Evolutionary conservation across 2,113 vertebrate genomes (phyloP).

Genomic region (Cryptotis parvus): DNA sequence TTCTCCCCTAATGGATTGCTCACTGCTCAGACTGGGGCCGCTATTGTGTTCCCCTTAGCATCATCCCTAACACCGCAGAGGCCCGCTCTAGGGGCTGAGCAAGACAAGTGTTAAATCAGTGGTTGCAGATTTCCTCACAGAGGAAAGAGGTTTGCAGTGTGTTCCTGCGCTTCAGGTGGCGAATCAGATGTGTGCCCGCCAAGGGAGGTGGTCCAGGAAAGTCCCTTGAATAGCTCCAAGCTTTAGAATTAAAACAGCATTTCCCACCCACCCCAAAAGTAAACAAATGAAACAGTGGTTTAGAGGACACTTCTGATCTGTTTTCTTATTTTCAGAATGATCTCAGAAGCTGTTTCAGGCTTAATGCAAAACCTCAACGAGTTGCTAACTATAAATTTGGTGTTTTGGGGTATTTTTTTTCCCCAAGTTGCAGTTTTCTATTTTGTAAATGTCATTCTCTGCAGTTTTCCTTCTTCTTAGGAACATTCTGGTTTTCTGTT

Average conservation of each 20-base stretch:
- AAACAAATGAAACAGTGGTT: background rate
- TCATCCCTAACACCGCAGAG: background rate
- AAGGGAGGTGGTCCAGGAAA: background rate
- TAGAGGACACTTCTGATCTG: background rate
- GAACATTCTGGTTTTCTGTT: background rate
- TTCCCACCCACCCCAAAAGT: background rate
- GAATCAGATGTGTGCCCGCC: background rate
- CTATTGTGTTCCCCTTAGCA: background rate
- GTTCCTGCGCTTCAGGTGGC: background rate
- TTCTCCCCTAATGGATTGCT: too few species aligned
- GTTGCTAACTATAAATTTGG: background rate
- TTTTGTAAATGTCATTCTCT: constrained; percentile 44
- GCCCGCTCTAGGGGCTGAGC: background rate
- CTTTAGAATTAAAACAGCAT: background rate
- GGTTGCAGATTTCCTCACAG: constrained; percentile 41
- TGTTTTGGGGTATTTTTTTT: constrained; percentile 40
- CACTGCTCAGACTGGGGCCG: background rate
- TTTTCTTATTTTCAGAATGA: constrained; percentile 56
- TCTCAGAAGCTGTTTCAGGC: background rate
- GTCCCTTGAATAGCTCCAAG: constrained; percentile 3
- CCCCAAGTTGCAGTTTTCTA: constrained; percentile 38
- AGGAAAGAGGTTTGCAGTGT: background rate
- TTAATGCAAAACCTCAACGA: constrained; percentile 15
- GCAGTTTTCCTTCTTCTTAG: constrained; percentile 22
- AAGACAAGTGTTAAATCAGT: constrained; percentile 11